Percentiles rank a stretch among this genome's conserved stretches.
Conservation (phyloP, 2,113 vertebrate species). For the Bombycilla garrulus region DNA sequence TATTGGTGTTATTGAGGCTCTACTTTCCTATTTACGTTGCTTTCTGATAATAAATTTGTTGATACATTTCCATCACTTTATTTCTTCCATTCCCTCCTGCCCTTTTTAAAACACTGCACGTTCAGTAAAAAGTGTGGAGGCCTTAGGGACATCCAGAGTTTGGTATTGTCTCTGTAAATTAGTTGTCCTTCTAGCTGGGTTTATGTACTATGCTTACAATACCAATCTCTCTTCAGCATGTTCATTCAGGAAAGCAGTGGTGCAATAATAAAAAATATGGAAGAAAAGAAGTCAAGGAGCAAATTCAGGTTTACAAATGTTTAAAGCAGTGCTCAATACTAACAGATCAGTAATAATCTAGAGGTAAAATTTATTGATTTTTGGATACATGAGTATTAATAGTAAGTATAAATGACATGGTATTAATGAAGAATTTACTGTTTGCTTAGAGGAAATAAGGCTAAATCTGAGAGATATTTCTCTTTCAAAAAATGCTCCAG, state of each 20-base stretch:
- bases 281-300: neutral
- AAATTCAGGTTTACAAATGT: neutral
- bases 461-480: neutral
- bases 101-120: neutral
- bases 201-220: neutral
- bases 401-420: fast-evolving
- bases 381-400: neutral
- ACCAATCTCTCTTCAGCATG: neutral
- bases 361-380: neutral
- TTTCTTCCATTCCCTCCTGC: neutral
- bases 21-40: neutral
- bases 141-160: neutral
- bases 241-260: neutral
- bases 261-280: neutral
- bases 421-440: neutral
- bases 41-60: neutral
- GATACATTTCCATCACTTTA: neutral
- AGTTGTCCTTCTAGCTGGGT: neutral
- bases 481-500: neutral
- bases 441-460: neutral
- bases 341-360: neutral
- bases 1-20: neutral
- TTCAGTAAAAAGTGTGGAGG: neutral
- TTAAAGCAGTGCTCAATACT: neutral
- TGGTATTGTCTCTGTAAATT: neutral